Evolutionary conservation across 2,113 vertebrate species (phyloP).

Genomic region (Melanerpes aurifrons): DNA sequence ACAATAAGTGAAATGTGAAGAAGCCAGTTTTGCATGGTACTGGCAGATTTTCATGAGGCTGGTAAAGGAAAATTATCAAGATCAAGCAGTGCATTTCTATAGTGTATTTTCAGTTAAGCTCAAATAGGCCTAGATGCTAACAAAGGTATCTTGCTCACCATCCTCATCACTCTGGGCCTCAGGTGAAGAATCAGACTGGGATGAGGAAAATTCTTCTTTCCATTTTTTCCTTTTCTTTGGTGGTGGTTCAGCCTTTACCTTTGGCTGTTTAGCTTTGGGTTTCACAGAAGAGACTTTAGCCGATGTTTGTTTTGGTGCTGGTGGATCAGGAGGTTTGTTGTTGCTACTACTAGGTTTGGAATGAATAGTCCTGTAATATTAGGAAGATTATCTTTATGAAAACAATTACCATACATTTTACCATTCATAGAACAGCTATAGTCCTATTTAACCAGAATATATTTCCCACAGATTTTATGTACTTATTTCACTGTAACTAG

Average conservation of each 20-base stretch:
- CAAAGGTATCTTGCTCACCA: conserved; percentile 70
- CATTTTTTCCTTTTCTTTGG: conserved; percentile 98
- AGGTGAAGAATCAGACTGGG: conserved; percentile 87
- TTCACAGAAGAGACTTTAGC: conserved; percentile 82
- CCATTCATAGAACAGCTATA: not conserved
- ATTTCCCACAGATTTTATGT: not conserved
- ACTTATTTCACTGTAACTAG: not conserved
- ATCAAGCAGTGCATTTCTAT: not conserved
- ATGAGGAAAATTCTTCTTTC: conserved; percentile 91
- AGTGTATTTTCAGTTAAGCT: not conserved
- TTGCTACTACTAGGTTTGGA: conserved; percentile 71
- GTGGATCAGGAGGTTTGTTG: conserved; percentile 76
- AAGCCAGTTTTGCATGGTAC: not conserved
- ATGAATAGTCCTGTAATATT: conserved; percentile 74
- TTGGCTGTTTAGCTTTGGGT: conserved; percentile 89
- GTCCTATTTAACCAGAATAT: not conserved
- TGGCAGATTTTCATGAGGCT: not conserved
- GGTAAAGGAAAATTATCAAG: not conserved
- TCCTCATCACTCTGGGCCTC: conserved; percentile 88
- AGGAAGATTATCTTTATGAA: not conserved
- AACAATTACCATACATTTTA: not conserved
- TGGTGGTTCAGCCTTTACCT: conserved; percentile 91
- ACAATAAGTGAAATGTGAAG: not conserved
- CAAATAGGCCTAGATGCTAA: not conserved
- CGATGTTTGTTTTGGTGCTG: conserved; percentile 77